phyloP scores from a whole-genome alignment of 2,113 vertebrate species.

The Zapornia atra region DNA sequence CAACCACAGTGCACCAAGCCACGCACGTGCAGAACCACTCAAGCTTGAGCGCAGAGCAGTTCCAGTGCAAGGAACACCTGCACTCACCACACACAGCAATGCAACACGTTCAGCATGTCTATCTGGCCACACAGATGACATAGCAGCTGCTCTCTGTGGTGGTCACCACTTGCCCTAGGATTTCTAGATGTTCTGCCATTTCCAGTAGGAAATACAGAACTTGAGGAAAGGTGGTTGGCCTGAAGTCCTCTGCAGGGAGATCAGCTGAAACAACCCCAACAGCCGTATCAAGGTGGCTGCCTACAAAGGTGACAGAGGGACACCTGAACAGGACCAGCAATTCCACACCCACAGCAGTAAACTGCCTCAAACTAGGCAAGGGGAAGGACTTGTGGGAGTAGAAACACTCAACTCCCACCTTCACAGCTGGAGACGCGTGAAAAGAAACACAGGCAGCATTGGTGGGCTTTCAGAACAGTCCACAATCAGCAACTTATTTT shows the following conservation, averaged over 20 bases:
- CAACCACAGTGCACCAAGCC: background rate
- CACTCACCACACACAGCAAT: background rate
- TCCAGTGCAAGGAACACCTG: background rate
- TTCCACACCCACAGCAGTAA: fast-evolving
- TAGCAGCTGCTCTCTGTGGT: background rate
- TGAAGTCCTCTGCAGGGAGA: background rate
- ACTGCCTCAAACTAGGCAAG: background rate
- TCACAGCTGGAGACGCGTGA: background rate
- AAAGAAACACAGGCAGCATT: background rate
- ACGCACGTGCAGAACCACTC: background rate
- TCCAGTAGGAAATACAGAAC: background rate
- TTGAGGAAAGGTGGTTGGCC: background rate
- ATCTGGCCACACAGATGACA: background rate
- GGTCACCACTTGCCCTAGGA: background rate
- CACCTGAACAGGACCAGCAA: background rate
- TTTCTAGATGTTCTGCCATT: background rate
- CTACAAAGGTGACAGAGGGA: background rate
- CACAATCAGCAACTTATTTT: background rate
- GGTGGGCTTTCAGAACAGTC: background rate
- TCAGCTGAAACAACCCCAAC: background rate
- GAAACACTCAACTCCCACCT: background rate
- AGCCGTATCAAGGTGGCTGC: background rate
- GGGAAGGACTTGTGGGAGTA: background rate
- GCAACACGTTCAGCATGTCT: background rate
- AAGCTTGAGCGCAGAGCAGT: background rate